Conservation (phyloP, 2,888 invertebrate genomes). For the Caenorhabditis sp. region DNA sequence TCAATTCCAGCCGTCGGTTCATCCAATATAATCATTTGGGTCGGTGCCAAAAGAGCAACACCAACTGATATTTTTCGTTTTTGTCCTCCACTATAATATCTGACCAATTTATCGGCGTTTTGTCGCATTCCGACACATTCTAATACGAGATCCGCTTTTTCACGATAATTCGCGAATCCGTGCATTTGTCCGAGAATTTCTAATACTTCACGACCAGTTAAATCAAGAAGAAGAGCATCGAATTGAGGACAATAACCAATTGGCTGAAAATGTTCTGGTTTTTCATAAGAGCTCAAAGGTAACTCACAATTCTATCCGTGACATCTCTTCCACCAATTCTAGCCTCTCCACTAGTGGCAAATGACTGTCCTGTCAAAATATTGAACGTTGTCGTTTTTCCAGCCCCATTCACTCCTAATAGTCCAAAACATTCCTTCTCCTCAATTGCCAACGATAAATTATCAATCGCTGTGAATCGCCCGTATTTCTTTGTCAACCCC, state of each 20-base stretch:
- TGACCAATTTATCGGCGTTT: constrained; percentile 41
- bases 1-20: constrained; percentile 73
- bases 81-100: constrained; percentile 78
- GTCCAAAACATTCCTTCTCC: constrained; percentile 66
- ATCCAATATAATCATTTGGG: constrained; percentile 78
- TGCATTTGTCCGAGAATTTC: constrained; percentile 55
- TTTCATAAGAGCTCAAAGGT: neutral
- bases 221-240: constrained; percentile 64
- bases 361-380: constrained; percentile 63
- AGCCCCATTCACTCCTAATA: constrained; percentile 65
- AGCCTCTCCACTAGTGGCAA: constrained; percentile 14
- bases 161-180: constrained; percentile 42
- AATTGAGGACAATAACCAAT: constrained; percentile 70
- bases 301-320: neutral
- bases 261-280: constrained; percentile 10
- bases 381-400: constrained; percentile 70
- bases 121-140: constrained; percentile 42
- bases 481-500: constrained; percentile 38
- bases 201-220: constrained; percentile 64
- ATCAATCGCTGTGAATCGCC: constrained; percentile 38
- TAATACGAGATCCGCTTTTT: constrained; percentile 50
- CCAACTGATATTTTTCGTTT: constrained; percentile 83
- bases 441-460: constrained; percentile 59
- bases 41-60: constrained; percentile 80
- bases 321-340: neutral